Evolutionary conservation across 2,888 invertebrate species (phyloP), one percentile per base, ranked within the genome.

Genomic region (Siphonodentalium dalli): DNA sequence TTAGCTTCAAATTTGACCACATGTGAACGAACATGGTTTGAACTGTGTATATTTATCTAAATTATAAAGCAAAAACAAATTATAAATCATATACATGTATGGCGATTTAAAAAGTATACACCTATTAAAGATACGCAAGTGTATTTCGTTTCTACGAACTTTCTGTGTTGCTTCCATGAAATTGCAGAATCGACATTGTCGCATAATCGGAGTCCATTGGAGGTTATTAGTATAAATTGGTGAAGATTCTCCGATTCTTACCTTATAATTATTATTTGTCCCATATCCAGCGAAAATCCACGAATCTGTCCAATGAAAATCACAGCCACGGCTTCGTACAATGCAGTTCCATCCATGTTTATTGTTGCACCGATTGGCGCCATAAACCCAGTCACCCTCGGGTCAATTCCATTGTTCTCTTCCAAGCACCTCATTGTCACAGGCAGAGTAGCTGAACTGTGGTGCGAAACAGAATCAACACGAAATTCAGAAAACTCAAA

Each of bases 281-380:
- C 73, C 23, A 71, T 54, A 34, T 61, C 61, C 58, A 73, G 57
- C 7, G 88, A 86, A 31, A 68, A 65, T 63, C 88, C 88, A 72
- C 92, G 87, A 62, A 93, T 87, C 83, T 98, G 98, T 13, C 96
- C 93, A 62, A 98, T 97, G 78, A 97, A 98, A 66, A 98, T 89
- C 35, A 96, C 96, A 0, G 97, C 98, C 5, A 98, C 93, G 0
- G 96, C 96, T 80, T 98, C 97, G 78, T 98, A 98, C 28, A 98
- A 85, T 0, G 96, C 96, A 0, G 96, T 95, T n/a, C 93, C 93
- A 79, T 96, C 95, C 96, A 96, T 95, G 84, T 97, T 97, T 81
- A 97, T 94, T 27, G 96, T 95, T 13, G 96, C 95, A 11, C 97
- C 97, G 61, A 98, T 92, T 20, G 98, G 97, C 73, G 94, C 90